A percentile compares a stretch with the other conserved stretches of the same genome.
phyloP scores from a whole-genome alignment of 1,140 invertebrate species.

The Drosophila melanica region DNA sequence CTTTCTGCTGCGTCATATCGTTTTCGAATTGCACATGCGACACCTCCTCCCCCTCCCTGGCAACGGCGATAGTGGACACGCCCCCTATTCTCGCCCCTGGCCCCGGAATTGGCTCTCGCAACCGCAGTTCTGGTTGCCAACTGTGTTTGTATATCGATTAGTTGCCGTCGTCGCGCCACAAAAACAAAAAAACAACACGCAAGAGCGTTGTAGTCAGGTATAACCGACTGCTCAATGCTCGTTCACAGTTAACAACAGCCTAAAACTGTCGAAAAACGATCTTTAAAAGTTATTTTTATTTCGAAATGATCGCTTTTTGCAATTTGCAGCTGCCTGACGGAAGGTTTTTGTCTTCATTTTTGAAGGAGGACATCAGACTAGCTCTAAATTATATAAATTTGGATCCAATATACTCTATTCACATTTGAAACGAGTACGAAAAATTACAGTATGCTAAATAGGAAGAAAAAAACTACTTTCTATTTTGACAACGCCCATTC shows the following conservation, averaged over 20 bases:
- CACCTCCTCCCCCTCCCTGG: not conserved
- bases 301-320: too few species aligned
- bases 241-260: too few species aligned
- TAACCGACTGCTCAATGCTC: too few species aligned
- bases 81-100: slow-evolving; percentile 2
- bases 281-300: too few species aligned
- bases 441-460: too few species aligned
- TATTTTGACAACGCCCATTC: slow-evolving; percentile 50
- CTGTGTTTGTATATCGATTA: slow-evolving; percentile 43
- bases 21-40: slow-evolving; percentile 28
- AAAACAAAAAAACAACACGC: slow-evolving; percentile 30
- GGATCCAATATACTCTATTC: too few species aligned
- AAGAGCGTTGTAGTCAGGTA: not conserved
- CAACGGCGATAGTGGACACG: slow-evolving; percentile 1
- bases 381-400: too few species aligned
- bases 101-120: not conserved
- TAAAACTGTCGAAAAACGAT: too few species aligned
- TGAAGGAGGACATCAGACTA: too few species aligned
- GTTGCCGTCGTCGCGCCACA: slow-evolving; percentile 33
- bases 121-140: slow-evolving; percentile 34
- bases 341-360: too few species aligned
- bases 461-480: slow-evolving; percentile 45
- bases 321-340: too few species aligned
- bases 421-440: too few species aligned
- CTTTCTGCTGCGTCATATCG: slow-evolving; percentile 35